Conservation (phyloP, 2,797 vertebrate species). For the Rousettus madagascariensis region DNA sequence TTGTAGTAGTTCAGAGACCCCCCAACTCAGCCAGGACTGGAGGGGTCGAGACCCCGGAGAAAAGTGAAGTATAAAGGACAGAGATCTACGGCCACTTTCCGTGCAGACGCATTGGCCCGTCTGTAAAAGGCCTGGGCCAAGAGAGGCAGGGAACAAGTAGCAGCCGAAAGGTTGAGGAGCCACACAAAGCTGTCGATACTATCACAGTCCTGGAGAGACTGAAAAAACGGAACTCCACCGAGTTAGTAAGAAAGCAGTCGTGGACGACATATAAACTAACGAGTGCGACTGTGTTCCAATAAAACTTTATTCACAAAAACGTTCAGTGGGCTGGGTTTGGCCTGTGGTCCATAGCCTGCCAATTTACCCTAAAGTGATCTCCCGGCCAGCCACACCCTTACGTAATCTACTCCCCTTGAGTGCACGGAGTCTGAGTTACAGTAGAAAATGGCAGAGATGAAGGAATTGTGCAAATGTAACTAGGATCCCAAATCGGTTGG, state of each 20-base stretch:
- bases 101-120: not conserved
- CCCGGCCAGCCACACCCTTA: rapidly evolving
- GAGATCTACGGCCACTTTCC: no score
- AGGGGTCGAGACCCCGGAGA: not conserved
- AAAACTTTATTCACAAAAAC: not conserved
- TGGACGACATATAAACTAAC: not conserved
- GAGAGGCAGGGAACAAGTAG: not conserved
- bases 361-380: no score
- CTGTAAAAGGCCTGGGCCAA: not conserved
- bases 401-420: not conserved
- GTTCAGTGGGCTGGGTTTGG: not conserved
- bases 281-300: not conserved
- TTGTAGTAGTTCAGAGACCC: not conserved
- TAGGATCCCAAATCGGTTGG: not conserved
- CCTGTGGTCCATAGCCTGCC: not conserved
- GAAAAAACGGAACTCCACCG: no score
- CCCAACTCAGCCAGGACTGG: not conserved
- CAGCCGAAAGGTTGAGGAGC: not conserved
- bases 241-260: not conserved
- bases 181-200: rapidly evolving
- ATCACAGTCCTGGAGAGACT: not conserved
- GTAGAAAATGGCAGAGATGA: not conserved
- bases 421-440: not conserved
- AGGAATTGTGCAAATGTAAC: not conserved
- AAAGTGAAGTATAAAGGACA: not conserved